Evolutionary conservation across 2,113 vertebrate genomes (phyloP).

Genomic region (Labeo rohita): DNA sequence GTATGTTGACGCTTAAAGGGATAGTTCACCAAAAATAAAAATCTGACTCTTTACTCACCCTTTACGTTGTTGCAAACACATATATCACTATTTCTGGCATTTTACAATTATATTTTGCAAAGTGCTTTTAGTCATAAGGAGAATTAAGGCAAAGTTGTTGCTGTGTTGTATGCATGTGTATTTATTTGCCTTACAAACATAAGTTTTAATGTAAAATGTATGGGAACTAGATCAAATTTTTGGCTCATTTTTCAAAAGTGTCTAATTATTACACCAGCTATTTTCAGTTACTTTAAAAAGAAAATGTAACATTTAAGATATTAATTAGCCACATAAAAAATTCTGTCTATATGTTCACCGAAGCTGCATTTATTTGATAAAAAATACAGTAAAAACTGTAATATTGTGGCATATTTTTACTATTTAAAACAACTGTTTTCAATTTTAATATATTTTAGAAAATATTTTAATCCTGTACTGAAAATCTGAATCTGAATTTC

Average conservation of each 20-base stretch:
- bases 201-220: background rate
- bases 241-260: background rate
- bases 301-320: background rate
- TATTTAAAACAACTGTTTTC: too few relatives aligned
- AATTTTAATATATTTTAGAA: background rate
- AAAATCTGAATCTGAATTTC: too few relatives aligned
- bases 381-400: background rate
- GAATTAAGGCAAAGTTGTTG: background rate
- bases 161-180: background rate
- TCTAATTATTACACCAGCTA: background rate
- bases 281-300: background rate
- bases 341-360: background rate
- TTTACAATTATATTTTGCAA: background rate
- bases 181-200: background rate
- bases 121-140: background rate
- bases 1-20: background rate
- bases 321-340: background rate
- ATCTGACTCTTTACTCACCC: background rate
- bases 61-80: background rate
- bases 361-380: background rate
- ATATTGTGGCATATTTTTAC: background rate
- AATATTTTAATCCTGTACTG: too few relatives aligned
- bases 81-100: too few relatives aligned
- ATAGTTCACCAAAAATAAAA: background rate
- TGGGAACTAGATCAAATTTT: background rate